Evolutionary conservation across 1,140 invertebrate species (phyloP), one percentile per base, ranked within the genome.

Genomic region (Dreissena rostriformis): DNA sequence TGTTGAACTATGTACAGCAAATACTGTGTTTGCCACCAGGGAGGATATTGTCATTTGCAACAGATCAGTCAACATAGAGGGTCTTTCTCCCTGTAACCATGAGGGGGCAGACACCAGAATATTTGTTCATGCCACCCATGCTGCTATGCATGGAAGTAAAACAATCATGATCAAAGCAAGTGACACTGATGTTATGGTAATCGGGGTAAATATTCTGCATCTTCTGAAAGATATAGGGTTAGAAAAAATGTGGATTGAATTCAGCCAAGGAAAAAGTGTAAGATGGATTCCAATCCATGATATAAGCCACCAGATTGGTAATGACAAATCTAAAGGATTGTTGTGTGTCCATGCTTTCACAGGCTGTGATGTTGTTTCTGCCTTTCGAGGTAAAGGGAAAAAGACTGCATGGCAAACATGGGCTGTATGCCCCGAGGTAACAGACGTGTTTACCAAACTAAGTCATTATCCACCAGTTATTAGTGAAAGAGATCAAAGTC

Each of bases 171-270:
- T 91, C 29, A 80, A 71, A 1, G 88, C 86, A 66, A 74, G 83
- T 82, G 86, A 91, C 68, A 91, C 88, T 17, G 88, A 90, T 87
- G 89, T 91, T 26, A 75, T 91, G 24, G 82, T 90, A 7, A 24
- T 88, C 19, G 88, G 82, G 49, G 80, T 90, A 49, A 52, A 22
- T 63, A 24, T 66, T 29, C 19, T 65, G 70, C 28, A 4, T 49
- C 49, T 28, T 61, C 55, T 78, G n/a, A 6, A 87, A 51, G 29
- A 29, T 28, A 22, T 87, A 17, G 86, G 86, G 8, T 22, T 87
- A 12, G 61, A 88, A 63, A 57, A 84, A 28, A 4, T 87, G 74
- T 87, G 80, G 86, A 51, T 88, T 70, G 57, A 80, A 28, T 88
- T 87, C 70, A 72, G 86, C 15, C 71, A 87, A 79, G 86, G 86